Evolutionary conservation across 2,113 vertebrate species (phyloP).

Genomic region (Rhadina sibilatrix): DNA sequence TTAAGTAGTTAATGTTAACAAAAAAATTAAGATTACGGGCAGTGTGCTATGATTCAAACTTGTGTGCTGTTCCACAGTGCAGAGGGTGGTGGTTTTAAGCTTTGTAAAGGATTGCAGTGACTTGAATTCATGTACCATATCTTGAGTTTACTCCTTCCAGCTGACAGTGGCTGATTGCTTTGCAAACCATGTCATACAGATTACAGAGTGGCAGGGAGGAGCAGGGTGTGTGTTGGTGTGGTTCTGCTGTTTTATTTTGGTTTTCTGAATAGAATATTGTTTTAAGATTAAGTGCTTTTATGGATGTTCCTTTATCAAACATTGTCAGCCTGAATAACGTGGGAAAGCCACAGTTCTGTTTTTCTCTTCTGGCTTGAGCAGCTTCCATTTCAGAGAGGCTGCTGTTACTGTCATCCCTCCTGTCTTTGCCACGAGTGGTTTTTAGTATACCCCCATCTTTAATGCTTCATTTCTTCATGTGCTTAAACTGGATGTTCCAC

Average conservation of each 20-base stretch:
- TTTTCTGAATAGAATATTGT: not conserved
- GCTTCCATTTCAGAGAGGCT: not conserved
- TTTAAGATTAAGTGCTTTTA: not conserved
- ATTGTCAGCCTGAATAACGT: not conserved
- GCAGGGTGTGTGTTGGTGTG: not conserved
- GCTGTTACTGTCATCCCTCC: not conserved
- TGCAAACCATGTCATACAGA: not conserved
- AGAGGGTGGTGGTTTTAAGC: not conserved
- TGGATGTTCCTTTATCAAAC: not conserved
- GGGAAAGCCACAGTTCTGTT: not conserved
- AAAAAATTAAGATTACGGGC: not conserved
- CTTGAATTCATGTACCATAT: not conserved
- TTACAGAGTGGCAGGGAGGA: not conserved
- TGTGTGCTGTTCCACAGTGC: not conserved
- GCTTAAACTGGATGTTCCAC: not conserved
- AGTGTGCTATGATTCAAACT: rapidly evolving
- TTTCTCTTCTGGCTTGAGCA: not conserved
- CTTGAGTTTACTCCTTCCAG: not conserved
- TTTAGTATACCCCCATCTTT: not conserved
- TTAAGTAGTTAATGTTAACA: not conserved
- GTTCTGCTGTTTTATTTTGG: not conserved
- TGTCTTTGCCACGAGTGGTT: rapidly evolving
- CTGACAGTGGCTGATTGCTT: not conserved
- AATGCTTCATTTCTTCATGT: not conserved
- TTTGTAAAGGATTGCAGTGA: not conserved